Conservation (phyloP, 2,797 vertebrate genomes). For the Danio choprae region DNA sequence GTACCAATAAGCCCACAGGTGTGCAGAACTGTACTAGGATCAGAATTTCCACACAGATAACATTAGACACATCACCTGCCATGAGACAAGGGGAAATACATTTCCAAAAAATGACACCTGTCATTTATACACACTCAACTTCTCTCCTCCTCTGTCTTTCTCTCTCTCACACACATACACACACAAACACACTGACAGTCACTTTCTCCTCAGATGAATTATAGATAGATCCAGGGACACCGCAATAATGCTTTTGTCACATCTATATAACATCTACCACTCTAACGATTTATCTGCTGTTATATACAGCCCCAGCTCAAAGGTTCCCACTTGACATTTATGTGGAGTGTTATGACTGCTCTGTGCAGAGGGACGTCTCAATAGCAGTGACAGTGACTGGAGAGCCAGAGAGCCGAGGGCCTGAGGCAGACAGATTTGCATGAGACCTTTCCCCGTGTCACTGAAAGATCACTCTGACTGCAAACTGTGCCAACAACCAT, state of each 20-base stretch:
- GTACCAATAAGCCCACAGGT: not conserved
- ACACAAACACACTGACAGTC: slow-evolving; percentile 33
- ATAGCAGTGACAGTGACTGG: slow-evolving; percentile 34
- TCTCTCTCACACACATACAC: not conserved
- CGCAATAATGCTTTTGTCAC: slow-evolving; percentile 56
- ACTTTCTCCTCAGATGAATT: slow-evolving; percentile 45
- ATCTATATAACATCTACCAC: slow-evolving; percentile 51
- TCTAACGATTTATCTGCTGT: slow-evolving; percentile 61
- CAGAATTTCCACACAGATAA: not conserved
- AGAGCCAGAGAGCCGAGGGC: slow-evolving; percentile 36
- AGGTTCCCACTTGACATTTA: slow-evolving; percentile 60
- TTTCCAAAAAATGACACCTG: slow-evolving; percentile 41
- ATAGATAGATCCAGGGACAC: slow-evolving; percentile 49
- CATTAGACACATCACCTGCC: not conserved
- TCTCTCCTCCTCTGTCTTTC: not conserved
- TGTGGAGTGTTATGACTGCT: slow-evolving; percentile 56
- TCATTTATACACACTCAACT: slow-evolving; percentile 19
- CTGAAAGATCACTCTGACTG: slow-evolving; percentile 32
- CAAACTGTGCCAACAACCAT: slow-evolving; percentile 34
- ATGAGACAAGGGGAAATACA: slow-evolving; percentile 28
- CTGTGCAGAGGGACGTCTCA: slow-evolving; percentile 51
- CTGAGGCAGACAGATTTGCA: slow-evolving; percentile 40
- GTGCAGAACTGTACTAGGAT: not conserved
- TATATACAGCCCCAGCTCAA: slow-evolving; percentile 56
- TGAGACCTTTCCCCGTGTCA: slow-evolving; percentile 51